Conservation (phyloP, 2,113 vertebrate species). For the Carettochelys insculpta region DNA sequence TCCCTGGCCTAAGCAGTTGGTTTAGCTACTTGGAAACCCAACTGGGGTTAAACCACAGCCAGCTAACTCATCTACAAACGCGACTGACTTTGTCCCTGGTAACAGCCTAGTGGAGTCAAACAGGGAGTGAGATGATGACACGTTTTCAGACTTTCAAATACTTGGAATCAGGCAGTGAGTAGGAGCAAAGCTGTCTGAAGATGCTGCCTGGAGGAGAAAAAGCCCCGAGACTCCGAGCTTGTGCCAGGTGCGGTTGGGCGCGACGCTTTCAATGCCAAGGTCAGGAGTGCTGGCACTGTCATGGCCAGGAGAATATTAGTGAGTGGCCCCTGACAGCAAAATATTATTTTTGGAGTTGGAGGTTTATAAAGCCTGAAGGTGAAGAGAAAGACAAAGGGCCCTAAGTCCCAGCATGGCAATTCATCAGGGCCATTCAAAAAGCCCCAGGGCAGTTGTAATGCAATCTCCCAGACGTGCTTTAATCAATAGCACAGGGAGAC, state of each 20-base stretch:
- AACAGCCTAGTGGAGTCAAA: background rate
- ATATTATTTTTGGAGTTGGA: background rate
- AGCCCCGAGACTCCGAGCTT: background rate
- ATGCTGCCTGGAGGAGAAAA: background rate
- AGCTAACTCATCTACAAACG: fast-evolving
- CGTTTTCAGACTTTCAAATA: background rate
- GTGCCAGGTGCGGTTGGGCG: background rate
- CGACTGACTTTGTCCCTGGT: background rate
- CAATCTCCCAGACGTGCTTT: constrained; percentile 73
- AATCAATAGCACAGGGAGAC: constrained; percentile 76
- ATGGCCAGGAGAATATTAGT: background rate
- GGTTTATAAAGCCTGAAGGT: constrained; percentile 15
- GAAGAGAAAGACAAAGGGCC: constrained; percentile 30
- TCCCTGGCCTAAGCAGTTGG: fast-evolving
- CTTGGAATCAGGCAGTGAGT: no score
- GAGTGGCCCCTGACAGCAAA: background rate
- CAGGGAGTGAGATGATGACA: background rate
- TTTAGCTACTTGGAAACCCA: background rate
- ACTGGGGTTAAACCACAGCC: background rate
- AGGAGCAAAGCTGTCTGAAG: background rate
- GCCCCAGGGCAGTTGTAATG: constrained; percentile 71
- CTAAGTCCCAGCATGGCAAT: constrained; percentile 28
- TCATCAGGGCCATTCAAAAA: constrained; percentile 39
- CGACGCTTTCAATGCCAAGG: background rate
- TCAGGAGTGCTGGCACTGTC: background rate